Evolutionary conservation across 2,797 vertebrate species (phyloP), one percentile per base, ranked within the genome.

Genomic region (Hydrolagus colliei): DNA sequence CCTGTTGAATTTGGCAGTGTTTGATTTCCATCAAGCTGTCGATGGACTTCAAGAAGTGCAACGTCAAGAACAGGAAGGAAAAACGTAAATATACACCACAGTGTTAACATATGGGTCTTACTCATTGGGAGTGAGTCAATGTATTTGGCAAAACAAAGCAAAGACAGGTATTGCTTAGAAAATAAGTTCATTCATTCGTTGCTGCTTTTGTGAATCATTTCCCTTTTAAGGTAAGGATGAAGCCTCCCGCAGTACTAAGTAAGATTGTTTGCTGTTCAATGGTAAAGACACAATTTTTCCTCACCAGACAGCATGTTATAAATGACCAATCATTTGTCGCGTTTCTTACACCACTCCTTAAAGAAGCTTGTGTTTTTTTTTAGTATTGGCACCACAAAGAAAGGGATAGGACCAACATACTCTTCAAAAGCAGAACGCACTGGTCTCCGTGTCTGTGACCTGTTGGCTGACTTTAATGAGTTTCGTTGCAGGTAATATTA

Each of bases 351-450:
- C 4, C 6, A 18, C 41, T 18, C 32, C 22, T 41, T 62, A 8
- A 72, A 9, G 71, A 59, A 59, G 3, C 4, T 4, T 62, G 72
- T 74, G 67, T 73, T 86, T 84, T 41, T 41, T 75, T 80, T 20
- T 91, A 99, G 98, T 88, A 98, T 99, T 86, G 98, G 98, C 91
- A 99, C 98, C 88, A 99, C 98, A 88, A 97, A 97, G 92, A 99
- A 99, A 88, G 98, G 98, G 9, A 99, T 99, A 8, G 98, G 98
- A 89, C 98, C 98, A 71, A 97, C 97, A 0, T 99, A 99, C 87
- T 96, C 98, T 73, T 97, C 97, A 90, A 99, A 99, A 92, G 98
- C 97, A 0, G 95, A 97, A 72, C 94, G 98, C 87, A 99, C 95
- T 0, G 98, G 98, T 84, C 96, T 99, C 18, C 96, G 98, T 16